A percentile compares a stretch with the other conserved stretches of the same genome.
Evolutionary conservation across 2,888 invertebrate genomes (phyloP).

Genomic region (Acrobeloides nanus): DNA sequence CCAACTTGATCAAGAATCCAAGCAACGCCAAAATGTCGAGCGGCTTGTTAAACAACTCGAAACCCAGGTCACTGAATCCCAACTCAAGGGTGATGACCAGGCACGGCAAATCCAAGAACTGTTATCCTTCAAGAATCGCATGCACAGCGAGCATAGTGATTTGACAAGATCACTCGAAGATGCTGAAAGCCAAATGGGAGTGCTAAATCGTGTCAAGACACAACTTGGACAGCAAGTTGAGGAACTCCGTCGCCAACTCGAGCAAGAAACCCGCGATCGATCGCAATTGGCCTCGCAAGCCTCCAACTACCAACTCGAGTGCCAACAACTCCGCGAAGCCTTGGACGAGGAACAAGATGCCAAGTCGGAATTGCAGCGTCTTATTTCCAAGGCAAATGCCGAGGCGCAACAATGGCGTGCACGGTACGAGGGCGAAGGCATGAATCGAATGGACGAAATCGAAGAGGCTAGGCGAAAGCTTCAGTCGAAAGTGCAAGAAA

Average conservation of each 20-base stretch:
- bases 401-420: slow-evolving; percentile 63
- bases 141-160: slow-evolving; percentile 92
- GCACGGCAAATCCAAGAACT: slow-evolving; percentile 43
- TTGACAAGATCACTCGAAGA: slow-evolving; percentile 89
- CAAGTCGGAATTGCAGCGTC: slow-evolving; percentile 89
- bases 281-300: slow-evolving; percentile 55
- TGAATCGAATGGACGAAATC: slow-evolving; percentile 54
- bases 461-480: slow-evolving; percentile 63
- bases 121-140: slow-evolving; percentile 72
- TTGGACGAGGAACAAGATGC: slow-evolving; percentile 98
- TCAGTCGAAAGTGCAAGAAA: slow-evolving; percentile 40
- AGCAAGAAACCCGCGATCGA: slow-evolving; percentile 71
- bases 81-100: slow-evolving; percentile 89
- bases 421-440: slow-evolving; percentile 78
- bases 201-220: slow-evolving; percentile 90
- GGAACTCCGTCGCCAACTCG: slow-evolving; percentile 92
- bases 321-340: slow-evolving; percentile 96
- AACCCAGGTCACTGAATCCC: slow-evolving; percentile 72
- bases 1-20: slow-evolving; percentile 89
- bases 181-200: slow-evolving; percentile 91
- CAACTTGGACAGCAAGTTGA: slow-evolving; percentile 90
- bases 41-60: slow-evolving; percentile 76
- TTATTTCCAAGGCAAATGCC: slow-evolving; percentile 95
- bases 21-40: slow-evolving; percentile 97
- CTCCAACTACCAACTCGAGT: slow-evolving; percentile 95